Evolutionary conservation across 37 sponge, comb jelly and placozoan genomes (phyloP).

Genomic region (Theonella swinhoei): DNA sequence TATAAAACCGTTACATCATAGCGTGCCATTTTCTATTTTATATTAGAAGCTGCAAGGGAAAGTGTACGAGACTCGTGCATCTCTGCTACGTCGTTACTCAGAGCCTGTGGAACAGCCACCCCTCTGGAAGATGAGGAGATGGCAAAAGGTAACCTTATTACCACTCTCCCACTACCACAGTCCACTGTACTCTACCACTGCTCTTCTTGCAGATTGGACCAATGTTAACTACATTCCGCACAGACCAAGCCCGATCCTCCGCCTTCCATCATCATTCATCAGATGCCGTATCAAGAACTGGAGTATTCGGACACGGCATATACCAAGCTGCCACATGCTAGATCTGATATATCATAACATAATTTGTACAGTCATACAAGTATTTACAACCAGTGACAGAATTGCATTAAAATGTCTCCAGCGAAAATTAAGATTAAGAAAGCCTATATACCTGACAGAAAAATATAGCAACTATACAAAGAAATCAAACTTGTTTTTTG

Average conservation of each 20-base stretch:
- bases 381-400: background rate
- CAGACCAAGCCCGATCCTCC: slow-evolving; percentile 46
- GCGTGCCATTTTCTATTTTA: background rate
- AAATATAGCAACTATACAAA: no score
- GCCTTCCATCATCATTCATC: slow-evolving; percentile 71
- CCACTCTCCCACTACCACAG: background rate
- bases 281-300: slow-evolving; percentile 68
- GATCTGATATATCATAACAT: background rate
- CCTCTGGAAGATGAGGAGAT: slow-evolving; percentile 77
- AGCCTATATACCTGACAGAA: no score
- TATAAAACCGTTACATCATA: slow-evolving; percentile 1
- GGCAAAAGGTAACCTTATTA: slow-evolving; percentile 41
- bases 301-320: slow-evolving; percentile 77
- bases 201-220: slow-evolving; percentile 54
- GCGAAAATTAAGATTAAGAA: no score
- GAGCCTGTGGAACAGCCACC: slow-evolving; percentile 82
- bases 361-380: background rate
- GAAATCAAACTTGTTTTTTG: no score
- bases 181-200: background rate
- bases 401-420: no score
- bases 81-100: slow-evolving; percentile 67
- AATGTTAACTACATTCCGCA: slow-evolving; percentile 65
- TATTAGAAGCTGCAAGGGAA: slow-evolving; percentile 57
- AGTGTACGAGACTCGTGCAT: slow-evolving; percentile 81
- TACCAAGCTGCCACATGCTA: slow-evolving; percentile 68